Conservation (phyloP, 2,797 vertebrate genomes). For the Dromococcyx pavoninus region DNA sequence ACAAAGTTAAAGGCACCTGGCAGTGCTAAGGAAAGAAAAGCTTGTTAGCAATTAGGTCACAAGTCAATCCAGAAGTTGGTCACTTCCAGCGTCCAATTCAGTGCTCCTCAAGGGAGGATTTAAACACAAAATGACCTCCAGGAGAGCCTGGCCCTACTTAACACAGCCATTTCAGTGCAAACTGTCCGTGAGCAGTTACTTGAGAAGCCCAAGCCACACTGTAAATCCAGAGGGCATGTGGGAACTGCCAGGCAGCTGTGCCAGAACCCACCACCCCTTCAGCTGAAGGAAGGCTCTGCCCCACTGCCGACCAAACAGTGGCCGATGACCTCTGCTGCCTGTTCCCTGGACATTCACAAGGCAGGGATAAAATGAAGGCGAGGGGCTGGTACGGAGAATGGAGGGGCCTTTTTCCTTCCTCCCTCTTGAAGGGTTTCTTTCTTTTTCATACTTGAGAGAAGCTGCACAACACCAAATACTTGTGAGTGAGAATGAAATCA, state of each 20-base stretch:
- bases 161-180: background rate
- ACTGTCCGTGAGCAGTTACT: background rate
- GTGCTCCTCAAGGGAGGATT: background rate
- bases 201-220: background rate
- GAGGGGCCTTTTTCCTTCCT: background rate
- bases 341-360: background rate
- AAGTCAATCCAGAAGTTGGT: constrained; percentile 2
- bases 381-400: accelerated
- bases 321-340: background rate
- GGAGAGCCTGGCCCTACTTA: background rate
- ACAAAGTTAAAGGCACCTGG: background rate
- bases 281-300: background rate
- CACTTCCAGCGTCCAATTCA: background rate
- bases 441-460: background rate
- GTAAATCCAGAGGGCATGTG: background rate
- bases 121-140: background rate
- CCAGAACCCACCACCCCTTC: background rate
- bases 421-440: too few species aligned
- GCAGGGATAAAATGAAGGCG: background rate
- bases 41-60: background rate
- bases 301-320: accelerated
- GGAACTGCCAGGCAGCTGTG: background rate
- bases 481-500: background rate
- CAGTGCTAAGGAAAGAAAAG: background rate
- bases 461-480: background rate